Evolutionary conservation across 2,888 invertebrate genomes (phyloP), one percentile per base, ranked within the genome.

Genomic region (Eustalomyia histrio): DNA sequence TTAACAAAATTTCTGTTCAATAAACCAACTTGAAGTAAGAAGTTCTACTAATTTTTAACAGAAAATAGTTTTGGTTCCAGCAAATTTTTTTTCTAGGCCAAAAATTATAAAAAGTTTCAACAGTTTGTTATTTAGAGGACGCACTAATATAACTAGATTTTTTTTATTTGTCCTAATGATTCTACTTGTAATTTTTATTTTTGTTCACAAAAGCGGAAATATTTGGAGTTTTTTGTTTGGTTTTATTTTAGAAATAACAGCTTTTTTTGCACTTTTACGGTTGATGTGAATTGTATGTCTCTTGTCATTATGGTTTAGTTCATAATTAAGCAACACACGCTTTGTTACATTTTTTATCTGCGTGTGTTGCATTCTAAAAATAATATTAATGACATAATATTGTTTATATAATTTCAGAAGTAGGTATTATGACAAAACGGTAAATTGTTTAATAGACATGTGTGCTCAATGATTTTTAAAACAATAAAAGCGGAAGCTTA

Each of bases 351-450:
- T 47, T 39, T 39, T 39, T 39, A 39, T 39, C 21, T 9, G 21
- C 6, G 29, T 33, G 33, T 24, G 43, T 57, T 67, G 67, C 67
- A 67, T 55, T 67, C 57, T 57, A 67, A 53, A 53, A 55, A 67
- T 55, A 67, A 64, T 33, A 55, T 67, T 67, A 67, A 57, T 67
- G 55, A 57, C 57, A 67, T 67, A 57, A 55, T 57, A 43, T 65
- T 67, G 0, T 10, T 29, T 17, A 21, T 64, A 8, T 16, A 58
- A 16, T 58, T n/a, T 58, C 6, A n/a, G 14, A 6, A 5, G n/a
- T n/a, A n/a, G n/a, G n/a, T 47, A n/a, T n/a, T n/a, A 47, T 47
- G 43, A 47, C 43, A 47, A 47, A 47, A n/a, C 43, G 43, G 55
- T 29, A 33, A 0, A 10, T 61, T n/a, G 21, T 47, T 61, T 61